Conservation (phyloP, 2,888 invertebrate genomes). For the Carcina quercana region DNA sequence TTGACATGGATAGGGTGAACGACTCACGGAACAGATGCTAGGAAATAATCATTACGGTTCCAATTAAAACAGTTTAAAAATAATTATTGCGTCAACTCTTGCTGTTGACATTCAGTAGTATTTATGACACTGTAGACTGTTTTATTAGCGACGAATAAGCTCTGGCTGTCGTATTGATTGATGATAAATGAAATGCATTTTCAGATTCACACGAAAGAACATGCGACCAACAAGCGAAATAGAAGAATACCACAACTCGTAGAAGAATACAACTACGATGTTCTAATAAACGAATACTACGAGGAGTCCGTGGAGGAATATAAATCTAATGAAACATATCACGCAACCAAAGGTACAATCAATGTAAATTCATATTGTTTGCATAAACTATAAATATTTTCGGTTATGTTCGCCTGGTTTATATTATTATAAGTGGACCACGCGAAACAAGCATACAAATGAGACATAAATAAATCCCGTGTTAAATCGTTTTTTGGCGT, state of each 20-base stretch:
- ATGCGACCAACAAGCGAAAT: neutral
- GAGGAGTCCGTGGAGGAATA: conserved; percentile 37
- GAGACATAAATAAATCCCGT: too few species aligned
- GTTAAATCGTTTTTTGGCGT: too few species aligned
- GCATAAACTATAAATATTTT: too few species aligned
- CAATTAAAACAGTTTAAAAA: neutral
- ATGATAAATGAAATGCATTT: too few species aligned
- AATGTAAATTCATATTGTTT: too few species aligned
- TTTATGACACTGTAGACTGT: neutral
- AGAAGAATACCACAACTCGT: neutral
- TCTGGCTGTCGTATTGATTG: too few species aligned
- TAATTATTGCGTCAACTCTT: too few species aligned
- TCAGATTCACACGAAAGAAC: too few species aligned
- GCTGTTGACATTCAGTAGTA: neutral
- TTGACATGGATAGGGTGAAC: too few species aligned
- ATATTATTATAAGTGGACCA: neutral
- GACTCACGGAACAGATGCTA: neutral
- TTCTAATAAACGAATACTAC: conserved; percentile 59
- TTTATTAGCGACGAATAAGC: too few species aligned
- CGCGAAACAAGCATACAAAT: too few species aligned
- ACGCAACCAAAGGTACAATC: conserved; percentile 32
- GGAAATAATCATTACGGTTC: neutral
- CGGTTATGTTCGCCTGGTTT: neutral
- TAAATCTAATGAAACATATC: conserved; percentile 41
- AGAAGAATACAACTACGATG: conserved; percentile 44